These are phyloP conservation scores for Acanthococcus lagerstroemiae DNA, from an alignment of 2,888 invertebrate species.

Conservation along the genomic window DNA sequence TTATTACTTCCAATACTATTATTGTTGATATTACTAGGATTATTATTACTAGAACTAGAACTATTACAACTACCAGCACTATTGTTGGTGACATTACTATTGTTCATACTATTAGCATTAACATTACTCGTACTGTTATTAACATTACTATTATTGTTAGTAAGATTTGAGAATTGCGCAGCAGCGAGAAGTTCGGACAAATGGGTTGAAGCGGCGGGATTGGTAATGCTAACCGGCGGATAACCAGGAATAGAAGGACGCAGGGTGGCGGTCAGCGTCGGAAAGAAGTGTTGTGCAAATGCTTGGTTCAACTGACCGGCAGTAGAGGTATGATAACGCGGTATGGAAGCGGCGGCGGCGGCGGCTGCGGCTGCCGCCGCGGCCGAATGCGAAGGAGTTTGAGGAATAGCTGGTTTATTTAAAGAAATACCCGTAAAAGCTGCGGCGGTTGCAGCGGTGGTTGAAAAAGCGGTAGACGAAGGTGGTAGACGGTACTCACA, in stretches of 20 bases:
- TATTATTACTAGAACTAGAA: constrained; percentile 26
- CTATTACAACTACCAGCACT: constrained; percentile 28
- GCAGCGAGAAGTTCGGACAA: constrained; percentile 24
- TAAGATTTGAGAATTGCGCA: constrained; percentile 24
- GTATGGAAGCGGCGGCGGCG: constrained; percentile 15
- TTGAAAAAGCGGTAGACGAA: constrained; percentile 45
- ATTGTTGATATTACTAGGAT: constrained; percentile 29
- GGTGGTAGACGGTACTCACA: constrained; percentile 80
- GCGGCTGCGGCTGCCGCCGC: constrained; percentile 12
- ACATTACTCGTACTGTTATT: constrained; percentile 8
- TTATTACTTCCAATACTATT: constrained; percentile 29
- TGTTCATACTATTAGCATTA: constrained; percentile 10
- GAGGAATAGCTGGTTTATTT: constrained; percentile 51
- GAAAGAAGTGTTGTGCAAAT: constrained; percentile 16
- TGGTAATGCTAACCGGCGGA: constrained; percentile 6
- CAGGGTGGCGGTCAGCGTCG: constrained; percentile 4
- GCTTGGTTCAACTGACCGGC: constrained; percentile 28
- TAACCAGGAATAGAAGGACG: constrained; percentile 7
- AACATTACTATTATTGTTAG: constrained; percentile 7
- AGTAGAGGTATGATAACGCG: constrained; percentile 18
- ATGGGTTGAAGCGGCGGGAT: constrained; percentile 18
- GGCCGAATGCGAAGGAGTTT: constrained; percentile 41
- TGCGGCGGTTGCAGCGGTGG: constrained; percentile 43
- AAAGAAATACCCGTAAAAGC: constrained; percentile 58
- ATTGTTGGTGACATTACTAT: constrained; percentile 25